phyloP scores from a whole-genome alignment of 2,888 invertebrate species.

The Drosophila neutralis region DNA sequence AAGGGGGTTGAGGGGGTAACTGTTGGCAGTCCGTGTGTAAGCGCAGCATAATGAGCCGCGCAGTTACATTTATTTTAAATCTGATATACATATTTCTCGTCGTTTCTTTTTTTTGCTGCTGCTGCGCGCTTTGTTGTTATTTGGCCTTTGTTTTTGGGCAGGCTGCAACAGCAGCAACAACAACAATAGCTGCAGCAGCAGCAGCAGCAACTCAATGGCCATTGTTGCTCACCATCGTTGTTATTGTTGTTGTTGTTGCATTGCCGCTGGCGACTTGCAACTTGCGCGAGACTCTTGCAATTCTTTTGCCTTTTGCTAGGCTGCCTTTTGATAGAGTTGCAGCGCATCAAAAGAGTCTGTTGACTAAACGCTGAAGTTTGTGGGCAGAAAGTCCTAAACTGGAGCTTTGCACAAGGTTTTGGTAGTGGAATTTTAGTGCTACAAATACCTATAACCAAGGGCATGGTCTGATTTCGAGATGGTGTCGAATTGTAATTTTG shows the following conservation, averaged over 20 bases:
- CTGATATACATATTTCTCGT: slow-evolving; percentile 81
- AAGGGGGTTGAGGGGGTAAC: neutral
- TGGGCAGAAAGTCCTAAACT: neutral
- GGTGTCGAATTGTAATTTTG: neutral
- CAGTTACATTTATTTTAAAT: slow-evolving; percentile 83
- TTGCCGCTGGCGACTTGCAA: slow-evolving; percentile 71
- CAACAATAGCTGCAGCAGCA: slow-evolving; percentile 43
- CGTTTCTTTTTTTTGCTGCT: slow-evolving; percentile 30
- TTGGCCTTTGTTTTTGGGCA: slow-evolving; percentile 75
- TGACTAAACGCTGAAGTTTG: neutral
- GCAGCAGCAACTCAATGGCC: slow-evolving; percentile 75
- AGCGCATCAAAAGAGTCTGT: slow-evolving; percentile 27
- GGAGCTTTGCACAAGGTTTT: neutral
- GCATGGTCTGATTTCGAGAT: neutral
- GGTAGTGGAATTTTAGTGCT: neutral
- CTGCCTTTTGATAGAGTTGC: slow-evolving; percentile 55
- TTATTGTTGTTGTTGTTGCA: slow-evolving; percentile 40
- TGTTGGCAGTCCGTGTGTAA: slow-evolving; percentile 60
- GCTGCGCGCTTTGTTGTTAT: slow-evolving; percentile 59
- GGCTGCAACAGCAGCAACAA: slow-evolving; percentile 53
- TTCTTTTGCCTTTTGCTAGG: slow-evolving; percentile 64
- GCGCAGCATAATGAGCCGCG: slow-evolving; percentile 80
- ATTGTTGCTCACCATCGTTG: slow-evolving; percentile 60
- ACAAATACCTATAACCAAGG: fast-evolving
- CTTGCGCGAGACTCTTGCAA: slow-evolving; percentile 54